phyloP scores from a whole-genome alignment of 2,113 vertebrate genomes.

The Cinclus cinclus region DNA sequence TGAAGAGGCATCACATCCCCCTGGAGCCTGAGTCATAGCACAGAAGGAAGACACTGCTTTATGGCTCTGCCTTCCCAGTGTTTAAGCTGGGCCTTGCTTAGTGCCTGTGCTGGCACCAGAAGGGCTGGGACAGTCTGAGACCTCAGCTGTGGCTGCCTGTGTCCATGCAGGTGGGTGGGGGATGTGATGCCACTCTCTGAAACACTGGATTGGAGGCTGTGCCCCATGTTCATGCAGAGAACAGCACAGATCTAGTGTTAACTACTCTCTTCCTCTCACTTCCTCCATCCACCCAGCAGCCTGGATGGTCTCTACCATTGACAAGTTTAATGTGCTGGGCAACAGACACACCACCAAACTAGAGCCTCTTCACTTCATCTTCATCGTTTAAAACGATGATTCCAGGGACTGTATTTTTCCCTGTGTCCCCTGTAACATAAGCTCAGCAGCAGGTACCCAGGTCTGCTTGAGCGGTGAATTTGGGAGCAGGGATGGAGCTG shows the following conservation, averaged over 20 bases:
- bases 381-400: background rate
- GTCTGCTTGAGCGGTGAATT: background rate
- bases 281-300: background rate
- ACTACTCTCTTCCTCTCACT: background rate
- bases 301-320: background rate
- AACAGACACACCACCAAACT: background rate
- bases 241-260: background rate
- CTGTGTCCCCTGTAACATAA: rapidly evolving
- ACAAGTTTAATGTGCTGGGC: background rate
- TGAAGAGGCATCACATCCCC: background rate
- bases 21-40: background rate
- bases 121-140: background rate
- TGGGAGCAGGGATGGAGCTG: background rate
- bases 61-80: background rate
- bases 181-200: background rate
- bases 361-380: background rate
- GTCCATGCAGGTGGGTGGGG: background rate
- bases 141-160: background rate
- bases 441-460: background rate
- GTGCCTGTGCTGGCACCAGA: background rate
- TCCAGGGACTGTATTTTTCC: background rate
- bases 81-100: background rate
- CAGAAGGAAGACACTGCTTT: background rate
- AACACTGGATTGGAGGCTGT: background rate
- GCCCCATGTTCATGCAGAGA: background rate